Conservation (phyloP, 2,888 invertebrate species). For the Ryuthela nishihirai region DNA sequence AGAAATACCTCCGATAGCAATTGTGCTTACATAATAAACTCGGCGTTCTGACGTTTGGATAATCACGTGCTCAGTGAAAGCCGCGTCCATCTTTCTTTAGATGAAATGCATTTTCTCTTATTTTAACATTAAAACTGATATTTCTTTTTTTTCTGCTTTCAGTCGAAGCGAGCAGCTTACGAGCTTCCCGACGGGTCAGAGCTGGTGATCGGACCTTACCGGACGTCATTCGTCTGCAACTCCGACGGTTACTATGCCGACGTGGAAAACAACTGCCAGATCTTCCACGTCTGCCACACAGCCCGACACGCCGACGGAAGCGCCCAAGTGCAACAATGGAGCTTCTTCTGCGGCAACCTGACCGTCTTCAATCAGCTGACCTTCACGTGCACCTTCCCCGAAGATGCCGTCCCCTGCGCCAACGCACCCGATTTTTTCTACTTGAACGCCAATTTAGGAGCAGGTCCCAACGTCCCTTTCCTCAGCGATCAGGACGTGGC, state of each 20-base stretch:
- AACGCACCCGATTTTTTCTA: slow-evolving; percentile 38
- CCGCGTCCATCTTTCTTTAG: too few species aligned
- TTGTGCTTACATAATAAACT: too few species aligned
- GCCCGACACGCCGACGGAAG: slow-evolving; percentile 22
- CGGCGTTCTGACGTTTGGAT: too few species aligned
- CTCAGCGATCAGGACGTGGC: slow-evolving; percentile 33
- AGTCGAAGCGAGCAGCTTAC: slow-evolving; percentile 34
- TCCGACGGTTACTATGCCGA: slow-evolving; percentile 39
- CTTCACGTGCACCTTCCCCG: slow-evolving; percentile 36
- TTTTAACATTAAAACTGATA: too few species aligned
- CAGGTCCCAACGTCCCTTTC: slow-evolving; percentile 34
- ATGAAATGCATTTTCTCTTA: too few species aligned
- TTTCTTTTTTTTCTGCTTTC: background rate
- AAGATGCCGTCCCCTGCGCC: slow-evolving; percentile 37
- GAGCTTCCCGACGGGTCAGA: slow-evolving; percentile 36
- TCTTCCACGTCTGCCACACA: slow-evolving; percentile 41
- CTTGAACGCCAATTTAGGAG: slow-evolving; percentile 36
- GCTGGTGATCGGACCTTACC: slow-evolving; percentile 28
- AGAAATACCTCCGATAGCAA: too few species aligned
- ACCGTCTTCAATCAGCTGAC: slow-evolving; percentile 40
- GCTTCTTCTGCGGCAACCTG: slow-evolving; percentile 40
- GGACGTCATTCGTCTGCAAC: slow-evolving; percentile 35
- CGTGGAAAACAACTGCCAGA: slow-evolving; percentile 40
- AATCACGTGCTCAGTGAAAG: too few species aligned
- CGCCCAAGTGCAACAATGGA: slow-evolving; percentile 36